phyloP scores from a whole-genome alignment of 2,113 vertebrate species.

The Paracanthobrama guichenoti region DNA sequence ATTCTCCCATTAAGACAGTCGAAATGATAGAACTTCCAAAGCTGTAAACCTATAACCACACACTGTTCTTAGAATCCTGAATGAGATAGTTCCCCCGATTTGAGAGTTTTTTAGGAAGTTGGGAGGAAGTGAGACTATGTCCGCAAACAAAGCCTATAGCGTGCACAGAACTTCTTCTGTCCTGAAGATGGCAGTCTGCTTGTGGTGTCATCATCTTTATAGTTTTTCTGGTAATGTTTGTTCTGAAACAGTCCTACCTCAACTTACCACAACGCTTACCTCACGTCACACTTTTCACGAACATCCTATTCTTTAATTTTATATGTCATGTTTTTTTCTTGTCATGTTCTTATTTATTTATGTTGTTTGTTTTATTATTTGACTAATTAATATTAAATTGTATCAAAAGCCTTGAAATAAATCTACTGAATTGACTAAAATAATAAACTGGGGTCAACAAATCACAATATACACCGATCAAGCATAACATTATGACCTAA shows the following conservation, averaged over 20 bases:
- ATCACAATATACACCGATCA: too few relatives aligned
- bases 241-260: not conserved
- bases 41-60: not conserved
- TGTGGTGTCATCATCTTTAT: not conserved
- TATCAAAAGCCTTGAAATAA: not conserved
- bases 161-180: not conserved
- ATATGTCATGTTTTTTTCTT: too few relatives aligned
- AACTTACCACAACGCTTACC: too few relatives aligned
- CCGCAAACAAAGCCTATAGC: not conserved
- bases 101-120: constrained; percentile 36
- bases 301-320: too few relatives aligned
- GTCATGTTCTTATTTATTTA: too few relatives aligned
- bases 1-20: not conserved
- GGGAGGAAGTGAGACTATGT: constrained; percentile 47
- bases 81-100: constrained; percentile 48
- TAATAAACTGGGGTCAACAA: too few relatives aligned
- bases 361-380: not conserved
- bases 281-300: too few relatives aligned
- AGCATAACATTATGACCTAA: too few relatives aligned
- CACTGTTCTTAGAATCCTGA: constrained; percentile 30
- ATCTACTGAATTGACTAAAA: too few relatives aligned
- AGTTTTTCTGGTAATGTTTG: not conserved
- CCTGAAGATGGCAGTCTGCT: not conserved
- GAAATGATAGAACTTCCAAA: constrained; percentile 48
- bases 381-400: not conserved